Evolutionary conservation across 1,140 invertebrate species (phyloP).

Genomic region (Meloidogyne exigua): DNA sequence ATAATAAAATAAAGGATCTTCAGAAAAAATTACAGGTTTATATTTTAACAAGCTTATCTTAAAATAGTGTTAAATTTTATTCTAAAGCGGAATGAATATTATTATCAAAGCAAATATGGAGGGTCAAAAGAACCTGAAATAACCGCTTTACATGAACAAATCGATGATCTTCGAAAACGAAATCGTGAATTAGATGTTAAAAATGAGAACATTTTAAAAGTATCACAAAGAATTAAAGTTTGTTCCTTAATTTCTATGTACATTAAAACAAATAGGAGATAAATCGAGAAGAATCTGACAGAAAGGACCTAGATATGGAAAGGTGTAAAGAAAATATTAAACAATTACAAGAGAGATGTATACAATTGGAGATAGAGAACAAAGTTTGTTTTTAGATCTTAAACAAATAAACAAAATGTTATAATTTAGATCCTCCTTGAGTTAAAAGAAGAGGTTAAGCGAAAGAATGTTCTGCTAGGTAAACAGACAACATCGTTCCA

Average conservation of each 20-base stretch:
- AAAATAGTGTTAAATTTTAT: not conserved
- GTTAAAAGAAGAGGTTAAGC: not conserved
- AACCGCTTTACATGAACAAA: not conserved
- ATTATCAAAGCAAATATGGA: slow-evolving; percentile 2
- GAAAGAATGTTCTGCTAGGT: slow-evolving; percentile 1
- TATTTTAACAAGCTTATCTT: not conserved
- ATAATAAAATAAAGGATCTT: slow-evolving; percentile 2
- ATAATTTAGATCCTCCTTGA: not conserved
- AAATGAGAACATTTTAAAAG: slow-evolving; percentile 18
- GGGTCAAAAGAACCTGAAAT: not conserved
- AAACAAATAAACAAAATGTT: too few relatives aligned
- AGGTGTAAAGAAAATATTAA: not conserved
- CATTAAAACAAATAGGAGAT: slow-evolving; percentile 1
- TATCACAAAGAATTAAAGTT: slow-evolving; percentile 3
- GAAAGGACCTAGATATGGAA: slow-evolving; percentile 11
- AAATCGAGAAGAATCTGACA: slow-evolving; percentile 15
- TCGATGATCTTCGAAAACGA: not conserved
- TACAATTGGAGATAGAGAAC: slow-evolving; percentile 1
- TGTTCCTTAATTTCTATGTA: not conserved
- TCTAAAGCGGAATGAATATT: slow-evolving; percentile 7
- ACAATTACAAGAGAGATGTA: not conserved
- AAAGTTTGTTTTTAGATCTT: not conserved
- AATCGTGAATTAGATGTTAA: slow-evolving; percentile 19
- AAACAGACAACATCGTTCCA: not conserved
- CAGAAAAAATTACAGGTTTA: slow-evolving; percentile 1